phyloP scores from a whole-genome alignment of 2,797 vertebrate species.

The Coregonus suidteri region DNA sequence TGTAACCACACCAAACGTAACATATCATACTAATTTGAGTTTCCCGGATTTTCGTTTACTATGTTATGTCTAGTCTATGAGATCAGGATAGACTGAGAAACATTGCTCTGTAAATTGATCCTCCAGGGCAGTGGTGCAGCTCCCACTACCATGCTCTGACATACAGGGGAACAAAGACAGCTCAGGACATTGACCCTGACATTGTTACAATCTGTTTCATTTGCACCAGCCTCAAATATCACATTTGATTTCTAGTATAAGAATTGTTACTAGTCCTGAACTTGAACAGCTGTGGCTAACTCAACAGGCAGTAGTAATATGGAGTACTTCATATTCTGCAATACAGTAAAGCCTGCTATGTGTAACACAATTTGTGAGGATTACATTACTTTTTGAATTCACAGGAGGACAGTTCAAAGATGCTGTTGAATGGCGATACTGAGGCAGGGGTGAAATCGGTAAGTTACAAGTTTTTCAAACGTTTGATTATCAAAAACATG shows the following conservation, averaged over 20 bases:
- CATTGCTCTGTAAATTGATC: constrained; percentile 58
- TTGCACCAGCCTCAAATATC: constrained; percentile 53
- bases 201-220: constrained; percentile 49
- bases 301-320: not conserved
- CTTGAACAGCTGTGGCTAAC: not conserved
- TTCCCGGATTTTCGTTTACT: too few species aligned
- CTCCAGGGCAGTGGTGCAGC: constrained; percentile 41
- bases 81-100: constrained; percentile 21
- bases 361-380: not conserved
- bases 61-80: too few species aligned
- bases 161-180: constrained; percentile 40
- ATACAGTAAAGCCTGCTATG: not conserved
- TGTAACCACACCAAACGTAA: too few species aligned
- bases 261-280: constrained; percentile 20
- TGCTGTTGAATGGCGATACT: constrained; percentile 49
- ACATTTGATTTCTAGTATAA: constrained; percentile 33
- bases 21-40: too few species aligned
- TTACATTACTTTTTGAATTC: constrained; percentile 24
- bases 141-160: constrained; percentile 51
- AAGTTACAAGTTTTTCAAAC: constrained; percentile 31
- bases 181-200: constrained; percentile 51
- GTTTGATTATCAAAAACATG: not conserved
- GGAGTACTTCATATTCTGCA: not conserved
- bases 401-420: constrained; percentile 63
- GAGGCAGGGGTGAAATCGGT: constrained; percentile 51